A percentile compares a stretch with the other conserved stretches of the same genome.
Conservation (phyloP, 2,113 vertebrate species). For the Rhinoptilus africanus region DNA sequence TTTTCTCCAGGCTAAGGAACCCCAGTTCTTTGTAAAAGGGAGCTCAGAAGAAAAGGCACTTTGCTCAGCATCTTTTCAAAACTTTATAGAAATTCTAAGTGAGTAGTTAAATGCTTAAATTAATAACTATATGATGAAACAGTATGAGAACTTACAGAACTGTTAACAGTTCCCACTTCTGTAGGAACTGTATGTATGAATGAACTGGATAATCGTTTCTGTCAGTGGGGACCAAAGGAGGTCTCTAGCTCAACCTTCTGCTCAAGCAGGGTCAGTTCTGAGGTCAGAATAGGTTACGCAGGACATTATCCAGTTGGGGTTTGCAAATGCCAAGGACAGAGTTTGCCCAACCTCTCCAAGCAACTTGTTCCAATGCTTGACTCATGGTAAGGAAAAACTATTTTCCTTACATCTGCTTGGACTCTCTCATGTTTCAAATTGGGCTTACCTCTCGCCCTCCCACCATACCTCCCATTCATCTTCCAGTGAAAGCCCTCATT, state of each 20-base stretch:
- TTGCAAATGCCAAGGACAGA: not conserved
- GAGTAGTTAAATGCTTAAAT: not conserved
- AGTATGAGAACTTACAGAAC: not conserved
- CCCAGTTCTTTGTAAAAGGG: not conserved
- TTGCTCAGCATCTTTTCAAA: not conserved
- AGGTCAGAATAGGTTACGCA: not conserved
- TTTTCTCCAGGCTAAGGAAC: not conserved
- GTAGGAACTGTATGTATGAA: not conserved
- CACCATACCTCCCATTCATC: not conserved
- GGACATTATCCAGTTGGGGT: not conserved
- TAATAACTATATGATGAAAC: not conserved
- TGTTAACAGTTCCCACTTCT: not conserved
- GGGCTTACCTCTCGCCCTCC: not conserved
- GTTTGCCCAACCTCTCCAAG: not conserved
- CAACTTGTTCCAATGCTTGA: not conserved
- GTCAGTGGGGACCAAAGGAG: not conserved
- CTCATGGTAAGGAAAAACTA: not conserved
- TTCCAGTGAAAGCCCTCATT: not conserved
- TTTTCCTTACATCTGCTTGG: not conserved
- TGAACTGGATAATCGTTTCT: not conserved
- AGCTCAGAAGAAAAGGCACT: not conserved
- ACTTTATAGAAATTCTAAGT: not conserved
- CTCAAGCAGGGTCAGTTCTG: not conserved
- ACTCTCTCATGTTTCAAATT: not conserved
- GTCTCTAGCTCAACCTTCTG: not conserved